A percentile compares a stretch with the other conserved stretches of the same genome.
Evolutionary conservation across 2,797 vertebrate species (phyloP).

Genomic region (Danionella dracula): DNA sequence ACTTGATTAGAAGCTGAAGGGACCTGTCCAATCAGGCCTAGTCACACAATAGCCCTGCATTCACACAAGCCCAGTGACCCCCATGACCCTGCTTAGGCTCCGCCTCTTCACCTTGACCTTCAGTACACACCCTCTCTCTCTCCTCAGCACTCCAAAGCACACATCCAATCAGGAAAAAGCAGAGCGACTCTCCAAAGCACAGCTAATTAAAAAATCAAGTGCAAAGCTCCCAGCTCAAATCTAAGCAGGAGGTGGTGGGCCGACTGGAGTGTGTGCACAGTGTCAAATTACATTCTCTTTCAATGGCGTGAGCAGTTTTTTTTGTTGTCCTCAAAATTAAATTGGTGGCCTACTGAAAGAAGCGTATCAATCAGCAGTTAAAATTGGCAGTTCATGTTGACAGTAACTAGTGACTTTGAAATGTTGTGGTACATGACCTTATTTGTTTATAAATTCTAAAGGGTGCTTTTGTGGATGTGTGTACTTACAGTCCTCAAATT

Average conservation of each 20-base stretch:
- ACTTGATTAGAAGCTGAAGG: conserved; percentile 59
- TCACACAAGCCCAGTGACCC: conserved; percentile 53
- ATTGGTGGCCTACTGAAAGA: conserved; percentile 1
- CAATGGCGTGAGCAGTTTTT: background rate
- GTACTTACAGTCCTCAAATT: conserved; percentile 67
- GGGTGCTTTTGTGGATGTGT: background rate
- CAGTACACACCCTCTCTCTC: conserved; percentile 50
- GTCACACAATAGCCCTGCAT: conserved; percentile 46
- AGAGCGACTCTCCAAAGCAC: conserved; percentile 33
- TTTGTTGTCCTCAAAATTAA: conserved; percentile 11
- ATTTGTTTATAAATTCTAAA: background rate
- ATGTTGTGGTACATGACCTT: background rate
- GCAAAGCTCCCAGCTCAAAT: conserved; percentile 43
- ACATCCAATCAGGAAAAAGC: conserved; percentile 40
- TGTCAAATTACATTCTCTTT: conserved; percentile 42
- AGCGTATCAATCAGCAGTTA: conserved; percentile 13
- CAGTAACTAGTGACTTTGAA: background rate
- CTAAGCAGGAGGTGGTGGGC: conserved; percentile 25
- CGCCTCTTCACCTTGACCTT: conserved; percentile 64
- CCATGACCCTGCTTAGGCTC: conserved; percentile 32
- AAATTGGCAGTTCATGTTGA: background rate
- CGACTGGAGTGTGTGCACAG: conserved; percentile 25
- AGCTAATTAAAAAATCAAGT: conserved; percentile 65
- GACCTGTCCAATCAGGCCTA: conserved; percentile 65
- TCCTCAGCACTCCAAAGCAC: conserved; percentile 7